Base-by-base conservation (phyloP, 2,888 invertebrate genomes). In the Plebejus argus region DNA sequence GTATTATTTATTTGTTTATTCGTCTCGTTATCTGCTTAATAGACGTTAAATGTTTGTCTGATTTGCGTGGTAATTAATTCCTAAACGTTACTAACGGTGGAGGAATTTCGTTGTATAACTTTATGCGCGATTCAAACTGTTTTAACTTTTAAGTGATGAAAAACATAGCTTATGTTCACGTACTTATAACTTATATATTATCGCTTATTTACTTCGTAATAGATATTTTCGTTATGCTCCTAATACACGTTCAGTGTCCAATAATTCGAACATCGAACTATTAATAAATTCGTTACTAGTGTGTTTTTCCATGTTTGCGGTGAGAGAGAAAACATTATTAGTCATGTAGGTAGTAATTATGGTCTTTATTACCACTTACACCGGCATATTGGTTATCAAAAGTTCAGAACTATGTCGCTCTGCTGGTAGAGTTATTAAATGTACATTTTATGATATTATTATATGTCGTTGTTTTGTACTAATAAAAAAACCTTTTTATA, bases 371-470 rank as follows among this genome's bases (percentile, higher is more conserved):
- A 20, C 58, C 58, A 58, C 58, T 20, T 3, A 8, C 20, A 58
- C 20, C 58, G 10, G 58, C 58, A 20, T 8, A 8, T 58, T 20
- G 6, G 58, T 58, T 58, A 58, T 58, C 58, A 58, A 8, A 20
- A 20, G 8, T 58, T 58, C 58, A 58, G 20, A 20, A 20, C n/a
- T 58, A 58, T 58, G 58, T 58, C 20, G 58, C 20, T 20, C 20
- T 20, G 58, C 58, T 20, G 58, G 58, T 58, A 58, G n/a, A 56
- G 58, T 58, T 20, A 58, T 58, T 53, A n/a, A 58, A 58, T 58
- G 8, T 58, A 20, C 20, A 58, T 20, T 58, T n/a, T 3, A 20
- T 58, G 20, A 58, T 20, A 58, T 20, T 8, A 5, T 5, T 4
- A n/a, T n/a, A n/a, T 18, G 18, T 15, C 18, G 18, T 53, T n/a